Evolutionary conservation across 1,140 invertebrate genomes (phyloP).

Genomic region (Achroia grisella): DNA sequence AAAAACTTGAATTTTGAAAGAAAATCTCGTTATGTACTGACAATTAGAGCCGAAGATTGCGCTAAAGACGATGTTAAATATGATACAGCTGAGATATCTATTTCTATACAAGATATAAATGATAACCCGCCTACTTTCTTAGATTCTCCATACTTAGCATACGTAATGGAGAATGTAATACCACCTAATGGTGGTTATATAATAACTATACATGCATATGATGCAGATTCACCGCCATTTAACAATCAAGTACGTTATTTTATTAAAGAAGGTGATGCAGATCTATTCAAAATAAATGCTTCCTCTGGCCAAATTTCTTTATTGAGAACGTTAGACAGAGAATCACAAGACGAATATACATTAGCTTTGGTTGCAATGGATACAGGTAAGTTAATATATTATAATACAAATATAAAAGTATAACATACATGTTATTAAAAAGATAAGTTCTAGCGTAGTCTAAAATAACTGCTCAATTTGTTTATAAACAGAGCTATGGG

Average conservation of each 20-base stretch:
- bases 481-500: too few species aligned
- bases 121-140: conserved; percentile 95
- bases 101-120: conserved; percentile 92
- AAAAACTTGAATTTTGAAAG: conserved; percentile 95
- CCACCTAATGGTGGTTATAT: conserved; percentile 85
- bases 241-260: conserved; percentile 93
- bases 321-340: conserved; percentile 86
- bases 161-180: conserved; percentile 93
- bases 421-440: not conserved
- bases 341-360: conserved; percentile 86
- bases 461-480: too few species aligned
- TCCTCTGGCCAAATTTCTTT: conserved; percentile 91
- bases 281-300: conserved; percentile 91
- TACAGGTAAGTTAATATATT: conserved; percentile 80
- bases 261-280: conserved; percentile 92
- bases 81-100: conserved; percentile 83
- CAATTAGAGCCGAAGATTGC: conserved; percentile 91
- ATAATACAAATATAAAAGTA: conserved; percentile 1
- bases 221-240: conserved; percentile 92
- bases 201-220: conserved; percentile 87
- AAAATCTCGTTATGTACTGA: conserved; percentile 86
- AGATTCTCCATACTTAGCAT: conserved; percentile 91
- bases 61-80: conserved; percentile 78
- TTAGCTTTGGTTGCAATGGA: conserved; percentile 93
- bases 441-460: too few species aligned